phyloP scores from a whole-genome alignment of 2,113 vertebrate genomes.

The Dromaius novaehollandiae region DNA sequence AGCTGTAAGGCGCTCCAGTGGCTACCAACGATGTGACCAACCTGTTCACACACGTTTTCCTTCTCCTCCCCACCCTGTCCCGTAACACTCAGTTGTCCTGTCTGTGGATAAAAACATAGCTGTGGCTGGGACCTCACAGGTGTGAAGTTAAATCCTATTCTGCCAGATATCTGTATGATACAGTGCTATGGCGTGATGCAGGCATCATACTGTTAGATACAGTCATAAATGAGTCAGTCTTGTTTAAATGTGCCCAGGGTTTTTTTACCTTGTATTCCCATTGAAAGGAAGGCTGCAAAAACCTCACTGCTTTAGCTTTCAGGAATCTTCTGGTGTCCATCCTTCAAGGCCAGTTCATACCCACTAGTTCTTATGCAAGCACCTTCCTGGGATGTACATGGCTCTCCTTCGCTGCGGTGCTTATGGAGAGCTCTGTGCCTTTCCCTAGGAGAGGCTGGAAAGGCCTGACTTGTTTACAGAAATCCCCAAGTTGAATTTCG shows the following conservation, averaged over 20 bases:
- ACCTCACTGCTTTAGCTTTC: neutral
- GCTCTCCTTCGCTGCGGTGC: neutral
- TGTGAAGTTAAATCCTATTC: neutral
- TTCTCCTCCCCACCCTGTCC: neutral
- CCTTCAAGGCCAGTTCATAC: neutral
- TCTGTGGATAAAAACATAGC: neutral
- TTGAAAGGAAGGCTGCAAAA: neutral
- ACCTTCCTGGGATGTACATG: rapidly evolving
- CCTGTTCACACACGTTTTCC: neutral
- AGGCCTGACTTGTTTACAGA: no score
- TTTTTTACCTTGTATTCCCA: neutral
- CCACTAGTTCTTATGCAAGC: neutral
- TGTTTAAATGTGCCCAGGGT: neutral
- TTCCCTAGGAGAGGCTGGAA: neutral
- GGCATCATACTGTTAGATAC: neutral
- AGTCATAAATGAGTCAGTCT: no score
- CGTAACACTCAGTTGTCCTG: rapidly evolving
- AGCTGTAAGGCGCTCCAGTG: no score
- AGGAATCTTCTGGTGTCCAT: neutral
- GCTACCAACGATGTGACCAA: neutral
- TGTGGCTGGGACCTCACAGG: neutral
- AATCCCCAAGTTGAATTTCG: no score
- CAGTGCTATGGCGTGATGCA: neutral
- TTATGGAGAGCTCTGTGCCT: neutral
- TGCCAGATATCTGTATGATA: no score